Evolutionary conservation across 2,113 vertebrate species (phyloP), one percentile per base, ranked within the genome.

Genomic region (Corythornis cristatus): DNA sequence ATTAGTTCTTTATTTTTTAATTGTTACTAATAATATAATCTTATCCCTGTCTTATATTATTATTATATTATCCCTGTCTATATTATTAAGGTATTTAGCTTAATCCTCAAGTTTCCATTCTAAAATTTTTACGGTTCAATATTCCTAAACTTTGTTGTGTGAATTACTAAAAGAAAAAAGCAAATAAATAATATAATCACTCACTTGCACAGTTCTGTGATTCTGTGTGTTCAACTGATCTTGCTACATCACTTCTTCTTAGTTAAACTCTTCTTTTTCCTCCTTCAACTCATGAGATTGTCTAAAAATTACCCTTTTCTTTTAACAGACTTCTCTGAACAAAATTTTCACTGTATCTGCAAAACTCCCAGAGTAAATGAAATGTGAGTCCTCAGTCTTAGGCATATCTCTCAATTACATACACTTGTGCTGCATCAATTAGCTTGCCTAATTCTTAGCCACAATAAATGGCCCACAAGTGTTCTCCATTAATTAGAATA

Each of bases 351-450:
- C 77, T 82, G 31, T 43, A 85, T 85, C 71, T 97, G 96, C 91
- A 91, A 95, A 98, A 96, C 95, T 97, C 95, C 87, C 73, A 73
- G 11, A 91, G 9, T 76, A 97, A 98, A 98, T 98, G 97, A 98
- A 94, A 97, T 83, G 88, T 56, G 93, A 96, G 93, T 90, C 93
- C 82, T 70, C 90, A 96, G 62, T 95, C 74, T 97, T 94, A 94
- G 90, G 72, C 93, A 93, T 90, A 86, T 95, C 89, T 95, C 95
- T 96, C 94, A 95, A 95, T 95, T 97, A 97, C 87, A 97, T 83
- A 88, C 97, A 98, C 97, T 97, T 98, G 97, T 89, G 86, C 89
- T 89, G 75, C 91, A 98, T 98, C 96, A 98, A 97, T 98, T 98
- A 97, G 23, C 72, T 93, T 73, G 58, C 73, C 90, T 97, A 96